A percentile compares a stretch with the other conserved stretches of the same genome.
phyloP scores from a whole-genome alignment of 2,113 vertebrate genomes.

The Polypterus bichir region DNA sequence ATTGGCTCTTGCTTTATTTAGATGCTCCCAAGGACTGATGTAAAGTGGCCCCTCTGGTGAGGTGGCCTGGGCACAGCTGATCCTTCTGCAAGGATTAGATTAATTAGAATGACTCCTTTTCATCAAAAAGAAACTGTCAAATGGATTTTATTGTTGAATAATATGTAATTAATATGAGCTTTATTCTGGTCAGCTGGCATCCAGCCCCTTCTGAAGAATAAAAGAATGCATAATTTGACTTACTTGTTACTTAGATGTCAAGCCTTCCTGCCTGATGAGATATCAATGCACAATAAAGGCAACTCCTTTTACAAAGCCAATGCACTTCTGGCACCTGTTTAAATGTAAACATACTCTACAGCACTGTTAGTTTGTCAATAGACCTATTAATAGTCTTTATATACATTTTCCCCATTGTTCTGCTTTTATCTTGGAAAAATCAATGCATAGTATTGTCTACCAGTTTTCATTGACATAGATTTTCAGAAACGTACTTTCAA shows the following conservation, averaged over 20 bases:
- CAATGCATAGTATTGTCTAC: no score
- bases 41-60: slow-evolving; percentile 55
- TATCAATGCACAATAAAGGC: no score
- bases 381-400: no score
- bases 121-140: slow-evolving; percentile 33
- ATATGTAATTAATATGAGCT: slow-evolving; percentile 52
- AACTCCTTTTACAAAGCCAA: no score
- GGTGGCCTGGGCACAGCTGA: slow-evolving; percentile 63
- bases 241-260: slow-evolving; percentile 12
- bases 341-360: no score
- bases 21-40: slow-evolving; percentile 44
- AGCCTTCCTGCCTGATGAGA: not conserved
- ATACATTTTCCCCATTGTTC: no score
- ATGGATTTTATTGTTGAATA: slow-evolving; percentile 57
- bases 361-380: no score
- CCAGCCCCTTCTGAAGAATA: slow-evolving; percentile 38
- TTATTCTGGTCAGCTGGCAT: slow-evolving; percentile 27
- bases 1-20: slow-evolving; percentile 46
- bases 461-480: no score
- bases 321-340: no score
- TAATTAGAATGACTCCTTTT: slow-evolving; percentile 69
- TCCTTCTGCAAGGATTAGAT: slow-evolving; percentile 86
- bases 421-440: no score
- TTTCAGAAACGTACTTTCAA: no score
- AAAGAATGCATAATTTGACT: slow-evolving; percentile 33